Base-by-base conservation (phyloP, 2,113 vertebrate species). In the Trinectes maculatus region DNA sequence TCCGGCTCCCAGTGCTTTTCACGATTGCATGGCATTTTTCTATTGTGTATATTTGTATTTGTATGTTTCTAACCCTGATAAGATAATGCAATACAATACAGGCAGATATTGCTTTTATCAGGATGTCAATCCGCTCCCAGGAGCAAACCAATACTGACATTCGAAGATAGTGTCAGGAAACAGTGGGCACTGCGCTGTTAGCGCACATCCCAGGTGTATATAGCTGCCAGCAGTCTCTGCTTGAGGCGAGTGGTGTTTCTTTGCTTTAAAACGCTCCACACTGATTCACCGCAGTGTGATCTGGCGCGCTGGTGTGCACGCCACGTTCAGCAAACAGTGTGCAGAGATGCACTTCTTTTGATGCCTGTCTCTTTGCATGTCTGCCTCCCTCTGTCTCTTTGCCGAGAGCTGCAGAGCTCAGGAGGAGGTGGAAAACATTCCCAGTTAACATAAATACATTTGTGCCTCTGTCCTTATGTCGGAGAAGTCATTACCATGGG, bases 201-300 rank as follows among this genome's bases (percentile, higher is more conserved):
- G 65, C 68, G 13, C 34, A 52, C 47, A 53, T 76, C 79, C 77
- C 61, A 63, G 64, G 57, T 80, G 73, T 61, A 66, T 42, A 79
- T 76, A 82, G 81, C 89, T 71, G 9, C 55, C 16, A 57, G 86
- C 85, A 49, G 55, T 76, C 53, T 82, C 56, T 70, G 66, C 72
- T 63, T 39, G 62, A 84, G 64, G 74, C 61, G 25, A 74, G 48
- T 71, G 59, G 77, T 83, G 70, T 82, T 86, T 89, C 79, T 90
- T 88, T 88, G 81, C 71, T 87, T 80, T 67, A 65, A 68, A 69
- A 58, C 16, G 16, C 48, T 72, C 47, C 74, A 78, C 70, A 69
- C 66, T 53, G 64, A 72, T 82, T 71, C 70, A 47, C 72, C 73
- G 74, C 80, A 67, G 77, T 51, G 36, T 55, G 65, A 80, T 62